phyloP scores from a whole-genome alignment of 2,888 invertebrate genomes.

The Mesochorus sp. region DNA sequence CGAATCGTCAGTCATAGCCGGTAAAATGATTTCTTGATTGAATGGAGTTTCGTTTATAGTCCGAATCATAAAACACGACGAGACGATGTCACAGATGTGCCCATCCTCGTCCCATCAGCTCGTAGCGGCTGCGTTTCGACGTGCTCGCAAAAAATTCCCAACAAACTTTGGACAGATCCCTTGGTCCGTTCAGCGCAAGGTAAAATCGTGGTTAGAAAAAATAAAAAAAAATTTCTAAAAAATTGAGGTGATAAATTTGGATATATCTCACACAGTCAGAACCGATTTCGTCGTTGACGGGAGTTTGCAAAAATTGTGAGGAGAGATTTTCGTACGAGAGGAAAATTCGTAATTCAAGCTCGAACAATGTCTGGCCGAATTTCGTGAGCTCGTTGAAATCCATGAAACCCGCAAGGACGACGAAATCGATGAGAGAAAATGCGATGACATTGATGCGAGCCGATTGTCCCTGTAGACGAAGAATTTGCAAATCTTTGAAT shows the following conservation, averaged over 20 bases:
- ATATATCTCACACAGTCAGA: slow-evolving; percentile 12
- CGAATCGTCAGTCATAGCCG: slow-evolving; percentile 24
- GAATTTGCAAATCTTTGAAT: slow-evolving; percentile 53
- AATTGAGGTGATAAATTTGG: background rate
- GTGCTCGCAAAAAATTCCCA: slow-evolving; percentile 76
- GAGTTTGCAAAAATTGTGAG: slow-evolving; percentile 48
- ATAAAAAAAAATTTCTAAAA: background rate
- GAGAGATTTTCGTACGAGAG: slow-evolving; percentile 9
- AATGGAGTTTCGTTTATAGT: background rate
- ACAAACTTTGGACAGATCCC: slow-evolving; percentile 66
- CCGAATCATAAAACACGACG: background rate
- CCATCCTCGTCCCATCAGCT: slow-evolving; percentile 73
- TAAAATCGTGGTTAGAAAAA: too few species aligned
- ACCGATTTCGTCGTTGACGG: slow-evolving; percentile 13
- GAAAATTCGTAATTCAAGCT: slow-evolving; percentile 46
- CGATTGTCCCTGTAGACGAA: slow-evolving; percentile 56
- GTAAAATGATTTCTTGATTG: slow-evolving; percentile 17
- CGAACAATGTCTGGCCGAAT: slow-evolving; percentile 49
- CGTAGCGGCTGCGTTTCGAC: slow-evolving; percentile 76
- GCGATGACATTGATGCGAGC: slow-evolving; percentile 1
- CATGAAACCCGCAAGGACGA: slow-evolving; percentile 19
- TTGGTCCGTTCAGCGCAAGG: slow-evolving; percentile 44
- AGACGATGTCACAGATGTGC: slow-evolving; percentile 55
- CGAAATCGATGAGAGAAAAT: slow-evolving; percentile 40
- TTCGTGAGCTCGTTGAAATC: slow-evolving; percentile 7